Evolutionary conservation across 2,797 vertebrate species (phyloP).

Genomic region (Ptychobarbus kaznakovi): DNA sequence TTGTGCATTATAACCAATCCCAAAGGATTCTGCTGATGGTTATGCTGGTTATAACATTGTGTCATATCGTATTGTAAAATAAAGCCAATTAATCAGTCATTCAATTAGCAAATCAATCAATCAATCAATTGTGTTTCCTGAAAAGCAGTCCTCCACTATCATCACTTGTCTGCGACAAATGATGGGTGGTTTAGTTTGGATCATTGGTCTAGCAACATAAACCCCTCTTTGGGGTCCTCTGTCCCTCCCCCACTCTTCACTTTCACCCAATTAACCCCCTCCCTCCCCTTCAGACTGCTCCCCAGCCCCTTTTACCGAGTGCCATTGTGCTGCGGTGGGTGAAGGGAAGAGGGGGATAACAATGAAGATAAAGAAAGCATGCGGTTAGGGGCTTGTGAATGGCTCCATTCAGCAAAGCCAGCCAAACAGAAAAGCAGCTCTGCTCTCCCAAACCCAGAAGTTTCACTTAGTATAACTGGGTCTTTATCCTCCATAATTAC

Average conservation of each 20-base stretch:
- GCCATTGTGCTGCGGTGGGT: constrained; percentile 61
- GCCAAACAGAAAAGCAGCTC: constrained; percentile 59
- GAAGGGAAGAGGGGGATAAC: constrained; percentile 58
- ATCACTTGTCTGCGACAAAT: constrained; percentile 45
- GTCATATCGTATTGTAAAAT: constrained; percentile 10
- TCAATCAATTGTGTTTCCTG: constrained; percentile 9
- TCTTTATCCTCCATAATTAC: constrained; percentile 59
- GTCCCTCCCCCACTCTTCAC: constrained; percentile 55
- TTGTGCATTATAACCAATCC: not conserved
- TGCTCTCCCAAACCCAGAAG: constrained; percentile 56
- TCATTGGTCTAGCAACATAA: constrained; percentile 54
- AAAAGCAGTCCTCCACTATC: constrained; percentile 38
- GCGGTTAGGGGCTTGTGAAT: constrained; percentile 62
- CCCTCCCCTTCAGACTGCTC: constrained; percentile 40
- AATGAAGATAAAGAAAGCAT: constrained; percentile 67
- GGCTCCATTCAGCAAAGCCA: constrained; percentile 61
- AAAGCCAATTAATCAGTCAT: not conserved
- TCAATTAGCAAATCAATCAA: constrained; percentile 14
- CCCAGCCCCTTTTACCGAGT: constrained; percentile 50
- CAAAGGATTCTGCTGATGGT: not conserved
- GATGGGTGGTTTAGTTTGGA: constrained; percentile 38
- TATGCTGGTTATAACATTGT: not conserved
- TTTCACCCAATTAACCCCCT: constrained; percentile 61
- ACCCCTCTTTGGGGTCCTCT: constrained; percentile 43
- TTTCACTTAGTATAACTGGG: constrained; percentile 60